These are phyloP conservation scores for Meteorus cinctellus DNA, from an alignment of 2,888 invertebrate species.

Conservation along the genomic window DNA sequence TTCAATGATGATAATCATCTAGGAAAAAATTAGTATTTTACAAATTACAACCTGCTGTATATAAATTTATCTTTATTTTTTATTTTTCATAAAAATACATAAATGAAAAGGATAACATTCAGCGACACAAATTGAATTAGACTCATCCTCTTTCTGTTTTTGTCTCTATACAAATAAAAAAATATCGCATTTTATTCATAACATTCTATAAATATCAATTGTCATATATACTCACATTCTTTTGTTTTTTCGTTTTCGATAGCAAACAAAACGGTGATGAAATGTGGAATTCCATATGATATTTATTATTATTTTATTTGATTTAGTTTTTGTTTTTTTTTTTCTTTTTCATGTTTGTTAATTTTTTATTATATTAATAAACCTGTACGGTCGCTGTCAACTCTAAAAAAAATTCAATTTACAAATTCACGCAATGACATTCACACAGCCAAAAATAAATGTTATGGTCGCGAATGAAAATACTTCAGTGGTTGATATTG, in stretches of 20 bases:
- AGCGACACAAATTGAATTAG: too few relatives aligned
- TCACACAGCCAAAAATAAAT: background rate
- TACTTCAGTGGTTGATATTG: background rate
- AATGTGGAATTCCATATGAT: too few relatives aligned
- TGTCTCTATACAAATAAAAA: too few relatives aligned
- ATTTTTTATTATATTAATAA: background rate
- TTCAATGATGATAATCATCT: background rate
- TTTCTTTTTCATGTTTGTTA: background rate
- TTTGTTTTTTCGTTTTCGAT: background rate
- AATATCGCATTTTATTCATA: too few relatives aligned
- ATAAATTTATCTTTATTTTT: too few relatives aligned
- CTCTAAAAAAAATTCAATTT: background rate
- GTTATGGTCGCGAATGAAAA: background rate
- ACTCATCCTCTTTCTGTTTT: too few relatives aligned
- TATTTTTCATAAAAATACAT: too few relatives aligned
- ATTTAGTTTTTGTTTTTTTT: background rate
- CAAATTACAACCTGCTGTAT: too few relatives aligned
- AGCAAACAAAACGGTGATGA: too few relatives aligned
- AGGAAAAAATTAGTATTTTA: too few relatives aligned
- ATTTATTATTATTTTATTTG: background rate
- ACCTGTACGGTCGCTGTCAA: background rate
- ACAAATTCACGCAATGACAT: background rate
- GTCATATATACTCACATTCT: background rate
- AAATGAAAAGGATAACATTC: too few relatives aligned
- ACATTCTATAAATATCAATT: background rate